Evolutionary conservation across 1,140 invertebrate genomes (phyloP), one percentile per base, ranked within the genome.

Genomic region (Halyomorpha halys): DNA sequence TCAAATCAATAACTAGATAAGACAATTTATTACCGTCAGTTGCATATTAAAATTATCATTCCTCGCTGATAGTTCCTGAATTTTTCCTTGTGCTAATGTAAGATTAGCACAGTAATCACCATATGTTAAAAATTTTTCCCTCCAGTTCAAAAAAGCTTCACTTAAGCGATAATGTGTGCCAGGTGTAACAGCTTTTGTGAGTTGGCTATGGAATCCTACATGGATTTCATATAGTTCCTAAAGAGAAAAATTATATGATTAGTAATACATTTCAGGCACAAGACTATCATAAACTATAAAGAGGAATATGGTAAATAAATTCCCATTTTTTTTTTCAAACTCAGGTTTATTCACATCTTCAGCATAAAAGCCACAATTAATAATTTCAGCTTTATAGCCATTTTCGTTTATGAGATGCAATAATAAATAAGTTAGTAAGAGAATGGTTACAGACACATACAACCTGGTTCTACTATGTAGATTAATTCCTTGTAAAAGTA

Each of bases 61-160:
- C 66, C 79, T 81, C 66, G 81, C 77, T 69, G 83, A 87, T 4
- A 86, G 69, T 68, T 93, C 86, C 70, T 90, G 86, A 23, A 95
- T 78, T 25, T 80, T 74, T 67, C 83, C 82, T 72, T 92, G 90
- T 44, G 91, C 90, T 34, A 77, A 76, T 0, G 91, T 87, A 27
- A 98, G 79, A 75, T 94, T 94, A 5, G 93, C 89, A 76, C 95
- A 98, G 74, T 97, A 98, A 71, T 93, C 89, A 15, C 94, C 94
- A 73, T 98, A 98, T 53, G 96, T 82, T 16, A 98, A 80, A 73
- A 98, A 89, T 65, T 86, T 86, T 71, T 94, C 88, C 69, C 92
- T 86, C 82, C 87, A 95, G 66, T 87, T 85, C 2, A 95, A 80
- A 75, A 98, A 98, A 59, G 91, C 86, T 70, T 88, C 82, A 30